Conservation (phyloP, 1,140 invertebrate species). For the Megalonaias nervosa region DNA sequence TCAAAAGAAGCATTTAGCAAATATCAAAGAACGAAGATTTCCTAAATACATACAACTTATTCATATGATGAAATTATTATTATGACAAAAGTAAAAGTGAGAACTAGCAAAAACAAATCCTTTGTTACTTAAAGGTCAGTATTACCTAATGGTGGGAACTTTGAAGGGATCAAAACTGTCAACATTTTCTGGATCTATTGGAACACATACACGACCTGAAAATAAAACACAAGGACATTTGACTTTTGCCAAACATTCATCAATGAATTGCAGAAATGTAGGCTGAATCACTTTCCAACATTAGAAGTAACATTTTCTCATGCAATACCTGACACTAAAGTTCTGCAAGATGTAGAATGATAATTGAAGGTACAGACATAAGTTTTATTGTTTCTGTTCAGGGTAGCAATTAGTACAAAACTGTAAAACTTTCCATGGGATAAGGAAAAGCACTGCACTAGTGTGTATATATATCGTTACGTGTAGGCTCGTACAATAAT, state of each 20-base stretch:
- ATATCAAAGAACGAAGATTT: neutral
- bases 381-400: too few species aligned
- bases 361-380: too few species aligned
- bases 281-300: neutral
- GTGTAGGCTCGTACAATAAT: too few species aligned
- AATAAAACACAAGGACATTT: neutral
- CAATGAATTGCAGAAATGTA: neutral
- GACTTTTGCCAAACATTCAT: neutral
- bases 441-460: too few species aligned
- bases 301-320: too few species aligned
- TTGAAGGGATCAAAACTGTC: conserved; percentile 83
- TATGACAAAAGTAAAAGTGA: neutral
- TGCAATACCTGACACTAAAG: too few species aligned
- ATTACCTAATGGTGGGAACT: conserved; percentile 83
- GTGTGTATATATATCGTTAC: too few species aligned
- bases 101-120: neutral
- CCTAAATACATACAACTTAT: neutral
- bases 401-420: too few species aligned
- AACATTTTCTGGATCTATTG: conserved; percentile 82
- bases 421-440: too few species aligned
- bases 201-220: conserved; percentile 85
- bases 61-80: neutral
- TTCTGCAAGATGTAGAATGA: too few species aligned
- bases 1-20: neutral
- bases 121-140: neutral